Evolutionary conservation across 2,888 invertebrate genomes (phyloP), one percentile per base, ranked within the genome.

Genomic region (Apamea crenata): DNA sequence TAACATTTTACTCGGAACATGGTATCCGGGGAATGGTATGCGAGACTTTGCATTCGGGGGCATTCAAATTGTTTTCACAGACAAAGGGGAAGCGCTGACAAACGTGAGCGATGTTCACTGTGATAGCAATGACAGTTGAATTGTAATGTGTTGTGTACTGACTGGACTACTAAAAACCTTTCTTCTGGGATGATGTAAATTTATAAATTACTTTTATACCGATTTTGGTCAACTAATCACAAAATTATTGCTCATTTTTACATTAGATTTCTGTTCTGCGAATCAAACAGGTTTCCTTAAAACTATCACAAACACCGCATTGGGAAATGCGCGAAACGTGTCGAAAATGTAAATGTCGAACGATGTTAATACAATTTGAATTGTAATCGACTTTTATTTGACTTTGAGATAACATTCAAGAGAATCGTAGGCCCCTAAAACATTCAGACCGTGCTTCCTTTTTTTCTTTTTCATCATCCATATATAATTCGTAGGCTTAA

Each of bases 371-470:
- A 78, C 69, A 68, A 74, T 85, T 88, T 81, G 82, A 83, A 84
- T 88, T 77, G 84, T 81, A 78, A 81, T 82, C 59, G 72, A 73
- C n/a, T 71, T 78, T 78, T 56, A 78, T 75, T 87, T 85, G 77
- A 80, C 77, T 83, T 86, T 81, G 68, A 76, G 40, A 70, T 84
- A 61, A 73, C 85, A 80, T 73, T 82, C 59, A 36, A 59, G 50
- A 16, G 80, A 66, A 69, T 65, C 47, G 44, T 47, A 50, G 61
- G 81, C 69, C 32, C 25, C 67, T 56, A 21, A 56, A 79, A 59
- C 10, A 79, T 79, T 63, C 14, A 36, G 40, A 7, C 29, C 6
- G 25, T 18, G 29, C 1, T n/a, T 47, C 7, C 0, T 25, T 29
- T 56, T 29, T n/a, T 47, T 18, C 7, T n/a, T n/a, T 29, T 71